phyloP scores from a whole-genome alignment of 2,113 vertebrate genomes.

The Nothocercus julius region DNA sequence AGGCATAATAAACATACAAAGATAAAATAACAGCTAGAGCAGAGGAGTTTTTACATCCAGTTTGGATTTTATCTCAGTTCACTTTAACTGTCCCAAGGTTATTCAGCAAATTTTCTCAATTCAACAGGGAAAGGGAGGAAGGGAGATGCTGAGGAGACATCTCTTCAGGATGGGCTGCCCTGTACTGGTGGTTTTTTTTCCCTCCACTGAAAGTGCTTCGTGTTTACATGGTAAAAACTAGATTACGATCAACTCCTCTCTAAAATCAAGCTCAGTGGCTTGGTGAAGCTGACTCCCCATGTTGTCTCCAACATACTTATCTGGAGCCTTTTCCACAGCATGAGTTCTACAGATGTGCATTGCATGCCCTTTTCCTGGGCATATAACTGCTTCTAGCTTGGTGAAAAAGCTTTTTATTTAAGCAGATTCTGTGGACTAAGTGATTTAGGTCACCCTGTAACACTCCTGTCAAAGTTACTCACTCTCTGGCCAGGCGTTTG shows the following conservation, averaged over 20 bases:
- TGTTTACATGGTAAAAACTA: background rate
- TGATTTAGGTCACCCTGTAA: background rate
- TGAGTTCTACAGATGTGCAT: background rate
- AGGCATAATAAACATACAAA: background rate
- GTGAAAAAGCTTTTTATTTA: conserved; percentile 3
- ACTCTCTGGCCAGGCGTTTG: background rate
- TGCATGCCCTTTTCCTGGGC: background rate
- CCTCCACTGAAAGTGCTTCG: background rate
- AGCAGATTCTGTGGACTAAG: background rate
- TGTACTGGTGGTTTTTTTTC: background rate
- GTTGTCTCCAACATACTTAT: background rate
- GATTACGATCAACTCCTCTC: background rate
- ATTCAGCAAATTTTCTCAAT: background rate
- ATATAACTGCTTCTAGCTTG: background rate
- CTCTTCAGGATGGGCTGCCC: background rate
- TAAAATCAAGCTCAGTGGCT: background rate
- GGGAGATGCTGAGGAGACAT: background rate
- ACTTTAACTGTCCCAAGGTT: background rate
- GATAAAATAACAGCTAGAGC: background rate
- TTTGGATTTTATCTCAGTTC: background rate
- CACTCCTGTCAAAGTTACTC: background rate
- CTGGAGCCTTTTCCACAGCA: background rate
- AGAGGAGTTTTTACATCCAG: background rate
- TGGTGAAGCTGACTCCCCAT: background rate
- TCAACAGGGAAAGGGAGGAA: background rate